Evolutionary conservation across 1,140 invertebrate genomes (phyloP).

Genomic region (Aphaenogaster ashmeadi): DNA sequence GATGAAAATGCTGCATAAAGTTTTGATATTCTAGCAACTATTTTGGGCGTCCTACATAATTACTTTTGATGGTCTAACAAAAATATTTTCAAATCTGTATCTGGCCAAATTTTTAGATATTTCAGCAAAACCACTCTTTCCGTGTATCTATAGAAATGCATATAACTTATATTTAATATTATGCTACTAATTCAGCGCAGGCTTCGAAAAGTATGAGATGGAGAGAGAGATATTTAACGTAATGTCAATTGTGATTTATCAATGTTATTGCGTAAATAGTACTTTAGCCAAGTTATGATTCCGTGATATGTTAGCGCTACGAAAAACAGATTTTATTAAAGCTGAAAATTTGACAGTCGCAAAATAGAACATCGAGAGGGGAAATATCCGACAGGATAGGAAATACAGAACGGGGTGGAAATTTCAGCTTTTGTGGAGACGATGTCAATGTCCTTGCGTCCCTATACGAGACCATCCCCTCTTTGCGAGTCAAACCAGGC

Average conservation of each 20-base stretch:
- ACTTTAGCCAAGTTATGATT: neutral
- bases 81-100: no score
- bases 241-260: slow-evolving; percentile 19
- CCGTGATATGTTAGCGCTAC: neutral
- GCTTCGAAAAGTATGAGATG: neutral
- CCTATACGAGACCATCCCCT: slow-evolving; percentile 38
- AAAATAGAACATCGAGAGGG: slow-evolving; percentile 5
- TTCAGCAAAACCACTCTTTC: no score
- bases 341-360: slow-evolving; percentile 36
- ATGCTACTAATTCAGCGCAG: neutral
- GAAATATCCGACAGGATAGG: slow-evolving; percentile 13
- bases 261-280: neutral
- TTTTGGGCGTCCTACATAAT: no score
- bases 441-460: slow-evolving; percentile 60
- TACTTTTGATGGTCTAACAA: no score
- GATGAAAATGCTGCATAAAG: no score
- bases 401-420: slow-evolving; percentile 36
- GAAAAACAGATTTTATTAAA: slow-evolving; percentile 26
- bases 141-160: neutral
- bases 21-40: no score
- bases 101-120: no score
- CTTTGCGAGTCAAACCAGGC: slow-evolving; percentile 58
- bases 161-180: neutral
- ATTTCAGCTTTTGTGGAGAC: slow-evolving; percentile 57
- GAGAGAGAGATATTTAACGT: neutral